Conservation (phyloP, 2,113 vertebrate species). For the Amia ocellicauda region DNA sequence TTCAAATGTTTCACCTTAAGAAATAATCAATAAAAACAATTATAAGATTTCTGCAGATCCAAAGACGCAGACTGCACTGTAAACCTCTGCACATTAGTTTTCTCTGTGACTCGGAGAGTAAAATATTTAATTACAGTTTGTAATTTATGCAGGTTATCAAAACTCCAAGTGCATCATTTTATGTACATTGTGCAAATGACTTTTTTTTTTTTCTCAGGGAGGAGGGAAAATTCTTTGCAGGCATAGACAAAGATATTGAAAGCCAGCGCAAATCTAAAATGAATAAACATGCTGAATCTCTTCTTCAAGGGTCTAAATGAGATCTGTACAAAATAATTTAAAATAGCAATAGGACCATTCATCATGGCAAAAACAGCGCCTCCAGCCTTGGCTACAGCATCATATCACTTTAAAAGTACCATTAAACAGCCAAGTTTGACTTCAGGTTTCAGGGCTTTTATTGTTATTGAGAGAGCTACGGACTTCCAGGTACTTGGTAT, state of each 20-base stretch:
- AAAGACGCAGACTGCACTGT: slow-evolving; percentile 27
- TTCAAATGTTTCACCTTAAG: slow-evolving; percentile 69
- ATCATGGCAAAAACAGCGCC: slow-evolving; percentile 59
- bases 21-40: slow-evolving; percentile 77
- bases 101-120: slow-evolving; percentile 62
- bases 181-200: slow-evolving; percentile 79
- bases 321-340: slow-evolving; percentile 79
- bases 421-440: slow-evolving; percentile 42
- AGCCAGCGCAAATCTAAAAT: slow-evolving; percentile 72
- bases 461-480: slow-evolving; percentile 3
- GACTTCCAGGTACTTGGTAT: not conserved
- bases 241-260: slow-evolving; percentile 75
- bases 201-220: slow-evolving; percentile 56
- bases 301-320: slow-evolving; percentile 79
- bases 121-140: slow-evolving; percentile 78
- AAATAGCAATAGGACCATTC: slow-evolving; percentile 70
- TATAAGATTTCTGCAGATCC: slow-evolving; percentile 50
- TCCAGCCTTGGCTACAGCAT: slow-evolving; percentile 48
- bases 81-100: slow-evolving; percentile 46
- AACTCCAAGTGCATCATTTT: slow-evolving; percentile 75
- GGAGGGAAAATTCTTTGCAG: slow-evolving; percentile 64
- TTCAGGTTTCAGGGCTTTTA: slow-evolving; percentile 23
- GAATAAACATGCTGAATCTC: slow-evolving; percentile 78
- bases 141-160: slow-evolving; percentile 81
- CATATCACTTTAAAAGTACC: slow-evolving; percentile 42